These are phyloP conservation scores for Archaeoteleia sp. DNA, from an alignment of 2,888 invertebrate genomes.

Conservation along the genomic window DNA sequence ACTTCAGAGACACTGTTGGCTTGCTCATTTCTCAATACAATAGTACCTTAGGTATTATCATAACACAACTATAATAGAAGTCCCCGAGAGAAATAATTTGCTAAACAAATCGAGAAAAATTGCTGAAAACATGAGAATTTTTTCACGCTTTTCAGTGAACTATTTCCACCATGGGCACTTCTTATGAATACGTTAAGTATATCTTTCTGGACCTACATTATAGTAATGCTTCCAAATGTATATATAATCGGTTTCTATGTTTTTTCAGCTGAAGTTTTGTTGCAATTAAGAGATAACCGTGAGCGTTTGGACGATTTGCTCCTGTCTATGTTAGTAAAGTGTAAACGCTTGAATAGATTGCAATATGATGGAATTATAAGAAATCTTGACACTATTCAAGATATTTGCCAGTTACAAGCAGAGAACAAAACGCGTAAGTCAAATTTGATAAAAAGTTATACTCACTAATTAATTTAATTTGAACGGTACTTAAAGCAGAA, in stretches of 20 bases:
- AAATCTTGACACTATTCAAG: slow-evolving; percentile 72
- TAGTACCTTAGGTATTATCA: slow-evolving; percentile 72
- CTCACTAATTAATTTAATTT: neutral
- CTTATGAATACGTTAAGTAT: too few species aligned
- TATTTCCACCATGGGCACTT: too few species aligned
- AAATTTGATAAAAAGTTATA: neutral
- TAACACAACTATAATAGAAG: too few species aligned
- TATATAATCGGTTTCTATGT: neutral
- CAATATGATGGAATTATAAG: slow-evolving; percentile 75
- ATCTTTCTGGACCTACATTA: too few species aligned
- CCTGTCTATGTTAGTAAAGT: slow-evolving; percentile 71
- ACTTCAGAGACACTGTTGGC: slow-evolving; percentile 73
- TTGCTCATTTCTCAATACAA: slow-evolving; percentile 73
- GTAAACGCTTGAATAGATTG: slow-evolving; percentile 72
- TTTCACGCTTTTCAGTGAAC: too few species aligned
- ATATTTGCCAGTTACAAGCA: slow-evolving; percentile 70
- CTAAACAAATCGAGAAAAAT: too few species aligned
- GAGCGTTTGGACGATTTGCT: slow-evolving; percentile 75
- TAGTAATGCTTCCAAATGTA: too few species aligned
- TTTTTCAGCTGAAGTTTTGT: slow-evolving; percentile 71
- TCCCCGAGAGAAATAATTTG: too few species aligned
- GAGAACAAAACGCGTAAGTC: slow-evolving; percentile 68
- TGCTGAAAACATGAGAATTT: too few species aligned
- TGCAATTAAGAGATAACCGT: slow-evolving; percentile 75
- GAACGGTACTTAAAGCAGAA: neutral